Evolutionary conservation across 1,140 invertebrate genomes (phyloP).

Genomic region (Aporrectodea caliginosa): DNA sequence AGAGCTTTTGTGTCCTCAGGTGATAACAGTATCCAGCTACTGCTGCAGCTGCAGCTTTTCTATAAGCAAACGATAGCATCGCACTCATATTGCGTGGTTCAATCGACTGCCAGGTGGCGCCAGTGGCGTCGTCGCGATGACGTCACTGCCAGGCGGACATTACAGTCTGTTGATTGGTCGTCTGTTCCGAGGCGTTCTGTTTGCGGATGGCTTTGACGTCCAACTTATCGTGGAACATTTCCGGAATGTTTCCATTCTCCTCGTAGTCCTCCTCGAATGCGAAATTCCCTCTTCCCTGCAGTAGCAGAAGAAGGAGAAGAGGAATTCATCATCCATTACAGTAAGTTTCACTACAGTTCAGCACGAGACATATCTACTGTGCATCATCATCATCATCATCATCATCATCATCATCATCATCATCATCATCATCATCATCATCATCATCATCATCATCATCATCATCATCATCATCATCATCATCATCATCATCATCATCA

Average conservation of each 20-base stretch:
- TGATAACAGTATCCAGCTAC: too few species aligned
- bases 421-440: background rate
- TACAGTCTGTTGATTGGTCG: background rate
- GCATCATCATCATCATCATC: too few species aligned
- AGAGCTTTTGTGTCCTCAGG: too few species aligned
- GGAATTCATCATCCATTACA: too few species aligned
- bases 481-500: constrained; percentile 2
- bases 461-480: constrained; percentile 3
- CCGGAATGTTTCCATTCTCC: background rate
- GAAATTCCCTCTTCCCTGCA: background rate
- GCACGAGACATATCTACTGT: too few species aligned
- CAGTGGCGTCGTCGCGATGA: too few species aligned
- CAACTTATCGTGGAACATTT: background rate
- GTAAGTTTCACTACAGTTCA: too few species aligned
- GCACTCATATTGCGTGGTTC: too few species aligned
- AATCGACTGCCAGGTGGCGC: too few species aligned
- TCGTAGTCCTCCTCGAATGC: background rate
- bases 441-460: constrained; percentile 2
- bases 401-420: background rate
- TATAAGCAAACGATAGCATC: too few species aligned
- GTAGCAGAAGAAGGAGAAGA: background rate
- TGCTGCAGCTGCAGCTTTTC: too few species aligned
- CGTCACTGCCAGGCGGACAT: background rate
- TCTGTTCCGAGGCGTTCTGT: background rate
- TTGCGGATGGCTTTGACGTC: background rate